Evolutionary conservation across 2,113 vertebrate genomes (phyloP), one percentile per base, ranked within the genome.

Genomic region (Spea bombifrons): DNA sequence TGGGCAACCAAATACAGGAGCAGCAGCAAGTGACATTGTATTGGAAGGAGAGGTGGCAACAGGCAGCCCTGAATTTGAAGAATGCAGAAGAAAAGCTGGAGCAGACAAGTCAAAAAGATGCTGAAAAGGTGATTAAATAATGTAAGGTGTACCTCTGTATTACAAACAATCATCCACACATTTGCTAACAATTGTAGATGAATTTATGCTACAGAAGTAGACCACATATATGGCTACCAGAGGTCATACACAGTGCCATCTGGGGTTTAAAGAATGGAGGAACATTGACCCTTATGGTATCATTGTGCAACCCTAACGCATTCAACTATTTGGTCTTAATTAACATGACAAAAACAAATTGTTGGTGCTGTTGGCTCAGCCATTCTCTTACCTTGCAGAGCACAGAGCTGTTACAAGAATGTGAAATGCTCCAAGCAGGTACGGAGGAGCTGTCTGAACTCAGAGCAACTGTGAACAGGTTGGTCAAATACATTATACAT

Each of bases 31-130:
- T 85, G 63, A 82, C 82, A 43, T 82, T 82, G 48, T 86, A 91
- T 57, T 91, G 90, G 93, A 89, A 85, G 55, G 87, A 87, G 43
- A 83, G 83, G 78, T 93, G 91, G 90, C 84, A 90, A 75, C 87
- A 89, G 52, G 84, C 55, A 67, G 86, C 86, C 10, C 75, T 88
- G 81, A 80, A 65, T 3, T 79, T 92, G 71, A 88, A 88, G 76
- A 81, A 76, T 66, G 87, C 86, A 75, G 87, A 92, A 69, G 83
- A 86, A 3, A 83, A 93, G 68, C 79, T 89, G 5, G 85, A 90
- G 63, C 75, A 84, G 10, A 59, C 86, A 12, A 81, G 81, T 8
- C 84, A 73, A 47, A 74, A 69, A 43, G 67, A 71, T 8, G 73
- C 46, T 63, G 65, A 82, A 76, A 75, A 79, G 73, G 86, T 89